phyloP scores from a whole-genome alignment of 2,888 invertebrate genomes.

The Synergus japonicus region DNA sequence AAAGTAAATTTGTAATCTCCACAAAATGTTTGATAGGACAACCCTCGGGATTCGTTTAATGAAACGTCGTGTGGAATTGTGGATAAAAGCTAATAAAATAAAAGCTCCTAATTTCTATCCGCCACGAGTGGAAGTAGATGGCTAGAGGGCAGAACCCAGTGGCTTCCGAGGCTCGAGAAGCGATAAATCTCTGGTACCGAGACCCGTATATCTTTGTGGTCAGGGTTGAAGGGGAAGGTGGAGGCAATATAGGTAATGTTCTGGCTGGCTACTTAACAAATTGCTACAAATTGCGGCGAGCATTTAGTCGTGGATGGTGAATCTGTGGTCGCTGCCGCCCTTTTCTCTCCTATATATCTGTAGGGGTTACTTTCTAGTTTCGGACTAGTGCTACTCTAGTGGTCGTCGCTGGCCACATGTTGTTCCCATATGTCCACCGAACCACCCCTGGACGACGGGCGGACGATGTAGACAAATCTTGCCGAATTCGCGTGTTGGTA shows the following conservation, averaged over 20 bases:
- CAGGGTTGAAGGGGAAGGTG: constrained; percentile 55
- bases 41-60: too few relatives aligned
- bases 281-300: constrained; percentile 76
- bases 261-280: constrained; percentile 76
- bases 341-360: constrained; percentile 51
- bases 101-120: constrained; percentile 35
- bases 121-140: constrained; percentile 12
- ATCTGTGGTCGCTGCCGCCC: constrained; percentile 57
- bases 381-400: constrained; percentile 57
- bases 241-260: constrained; percentile 76
- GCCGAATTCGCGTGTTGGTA: constrained; percentile 44
- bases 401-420: constrained; percentile 74
- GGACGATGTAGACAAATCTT: constrained; percentile 57
- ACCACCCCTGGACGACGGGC: constrained; percentile 50
- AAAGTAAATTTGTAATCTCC: too few relatives aligned
- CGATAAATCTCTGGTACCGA: constrained; percentile 70
- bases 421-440: constrained; percentile 75
- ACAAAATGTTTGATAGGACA: too few relatives aligned
- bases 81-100: constrained; percentile 35
- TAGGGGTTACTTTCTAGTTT: constrained; percentile 58
- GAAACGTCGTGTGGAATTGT: background rate
- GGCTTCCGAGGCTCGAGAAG: constrained; percentile 46
- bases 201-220: constrained; percentile 68
- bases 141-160: constrained; percentile 31
- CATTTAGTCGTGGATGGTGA: constrained; percentile 70